Evolutionary conservation across 2,797 vertebrate genomes (phyloP), one percentile per base, ranked within the genome.

Genomic region (Chromis chromis): DNA sequence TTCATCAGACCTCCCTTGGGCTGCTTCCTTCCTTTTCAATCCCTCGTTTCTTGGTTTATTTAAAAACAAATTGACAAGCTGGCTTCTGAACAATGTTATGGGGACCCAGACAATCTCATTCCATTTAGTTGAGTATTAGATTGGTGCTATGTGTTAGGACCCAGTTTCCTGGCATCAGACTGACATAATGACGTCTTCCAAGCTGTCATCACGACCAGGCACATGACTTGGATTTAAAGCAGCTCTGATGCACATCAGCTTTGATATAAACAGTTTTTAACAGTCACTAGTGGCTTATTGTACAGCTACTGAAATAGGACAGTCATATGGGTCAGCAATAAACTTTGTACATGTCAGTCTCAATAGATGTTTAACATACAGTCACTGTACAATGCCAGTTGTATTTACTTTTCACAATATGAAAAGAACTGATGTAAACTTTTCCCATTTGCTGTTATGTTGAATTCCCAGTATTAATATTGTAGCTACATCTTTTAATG

Each of bases 121-220:
- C 40, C 27, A 46, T 67, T 49, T 59, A 56, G 50, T 13, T 27
- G 57, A 27, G 65, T 52, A 31, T 62, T 52, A 36, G 53, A 61
- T 60, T 73, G 54, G 31, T 57, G 62, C 60, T 63, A 31, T 6
- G 16, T 65, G 44, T 77, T 57, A 36, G 27, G 85, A 11, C 10
- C 14, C 19, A 4, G 76, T 67, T 90, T 92, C 86, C 86, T 90
- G 74, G 67, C 83, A 91, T 54, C 24, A 55, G 17, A 67, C 27
- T 68, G 74, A 63, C 1, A 14, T 13, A 68, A 53, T 54, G 31
- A 67, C 21, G 17, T 59, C 53, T 33, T 19, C 19, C n/a, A 53
- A 53, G 25, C 50, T 49, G 50, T 39, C 68, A 33, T 42, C 21
- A 46, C 6, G 69, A 63, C 21, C 57, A 44, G 49, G 48, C 46